Evolutionary conservation across 2,797 vertebrate genomes (phyloP).

Genomic region (Todus mexicanus): DNA sequence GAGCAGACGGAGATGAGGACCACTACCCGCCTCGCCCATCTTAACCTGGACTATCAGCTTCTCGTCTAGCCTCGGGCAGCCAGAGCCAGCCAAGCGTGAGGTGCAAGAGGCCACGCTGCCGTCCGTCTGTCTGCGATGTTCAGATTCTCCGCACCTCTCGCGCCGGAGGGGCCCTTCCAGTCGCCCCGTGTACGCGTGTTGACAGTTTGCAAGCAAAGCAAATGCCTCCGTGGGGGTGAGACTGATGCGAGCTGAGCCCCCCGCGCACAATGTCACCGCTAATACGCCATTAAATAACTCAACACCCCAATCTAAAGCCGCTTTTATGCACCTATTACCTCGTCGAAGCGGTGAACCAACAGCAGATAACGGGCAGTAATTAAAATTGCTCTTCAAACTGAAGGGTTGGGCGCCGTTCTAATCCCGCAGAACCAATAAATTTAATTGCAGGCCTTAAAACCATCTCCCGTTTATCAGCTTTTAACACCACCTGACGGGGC

Average conservation of each 20-base stretch:
- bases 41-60: rapidly evolving
- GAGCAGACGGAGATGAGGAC: neutral
- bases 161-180: neutral
- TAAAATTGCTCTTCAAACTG: slow-evolving; percentile 14
- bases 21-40: rapidly evolving
- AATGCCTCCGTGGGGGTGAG: neutral
- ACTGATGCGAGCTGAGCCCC: neutral
- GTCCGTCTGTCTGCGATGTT: neutral
- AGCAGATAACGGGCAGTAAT: slow-evolving; percentile 10
- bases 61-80: neutral
- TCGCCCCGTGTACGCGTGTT: rapidly evolving
- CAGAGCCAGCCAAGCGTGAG: neutral
- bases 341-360: rapidly evolving
- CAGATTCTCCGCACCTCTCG: neutral
- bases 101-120: neutral
- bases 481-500: neutral
- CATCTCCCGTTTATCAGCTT: neutral
- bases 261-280: neutral
- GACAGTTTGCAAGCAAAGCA: slow-evolving; percentile 10
- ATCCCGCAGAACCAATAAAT: neutral
- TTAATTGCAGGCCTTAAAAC: neutral
- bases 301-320: neutral
- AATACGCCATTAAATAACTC: neutral
- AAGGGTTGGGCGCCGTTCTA: neutral
- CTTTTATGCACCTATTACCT: neutral